phyloP scores from a whole-genome alignment of 2,797 vertebrate species.

The Fratercula arctica region DNA sequence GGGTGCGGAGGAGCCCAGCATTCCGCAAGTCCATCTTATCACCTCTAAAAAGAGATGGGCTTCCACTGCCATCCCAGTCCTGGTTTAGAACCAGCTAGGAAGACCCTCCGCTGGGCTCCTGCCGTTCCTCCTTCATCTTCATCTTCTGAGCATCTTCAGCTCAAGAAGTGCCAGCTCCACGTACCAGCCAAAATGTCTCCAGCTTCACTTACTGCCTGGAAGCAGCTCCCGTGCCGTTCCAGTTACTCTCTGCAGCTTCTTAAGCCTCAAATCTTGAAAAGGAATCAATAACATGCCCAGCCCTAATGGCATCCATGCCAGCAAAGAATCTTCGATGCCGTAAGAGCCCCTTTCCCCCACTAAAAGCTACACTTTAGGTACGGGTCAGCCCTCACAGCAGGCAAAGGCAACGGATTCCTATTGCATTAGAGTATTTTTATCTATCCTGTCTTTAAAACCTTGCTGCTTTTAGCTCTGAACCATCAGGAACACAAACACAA shows the following conservation, averaged over 20 bases:
- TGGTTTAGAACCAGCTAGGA: background rate
- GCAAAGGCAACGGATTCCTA: background rate
- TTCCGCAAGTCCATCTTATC: background rate
- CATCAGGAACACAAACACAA: background rate
- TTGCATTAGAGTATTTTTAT: background rate
- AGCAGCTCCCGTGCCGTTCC: background rate
- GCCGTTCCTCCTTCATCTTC: background rate
- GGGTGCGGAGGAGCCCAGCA: background rate
- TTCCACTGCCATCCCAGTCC: background rate
- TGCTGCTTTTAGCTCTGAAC: background rate
- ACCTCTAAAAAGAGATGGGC: background rate
- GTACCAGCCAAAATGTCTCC: background rate
- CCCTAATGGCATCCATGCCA: background rate
- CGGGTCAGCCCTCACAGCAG: background rate
- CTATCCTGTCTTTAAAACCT: background rate
- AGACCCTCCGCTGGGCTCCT: background rate
- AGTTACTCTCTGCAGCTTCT: conserved; percentile 6
- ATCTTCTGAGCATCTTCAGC: background rate
- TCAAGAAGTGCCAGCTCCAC: background rate
- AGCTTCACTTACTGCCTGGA: conserved; percentile 6
- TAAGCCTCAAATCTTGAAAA: background rate
- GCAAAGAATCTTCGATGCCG: background rate
- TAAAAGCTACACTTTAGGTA: background rate
- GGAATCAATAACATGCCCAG: background rate
- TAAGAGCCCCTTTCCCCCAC: background rate